These are phyloP conservation scores for Corvus cornix DNA, from an alignment of 2,113 vertebrate species.

Conservation along the genomic window DNA sequence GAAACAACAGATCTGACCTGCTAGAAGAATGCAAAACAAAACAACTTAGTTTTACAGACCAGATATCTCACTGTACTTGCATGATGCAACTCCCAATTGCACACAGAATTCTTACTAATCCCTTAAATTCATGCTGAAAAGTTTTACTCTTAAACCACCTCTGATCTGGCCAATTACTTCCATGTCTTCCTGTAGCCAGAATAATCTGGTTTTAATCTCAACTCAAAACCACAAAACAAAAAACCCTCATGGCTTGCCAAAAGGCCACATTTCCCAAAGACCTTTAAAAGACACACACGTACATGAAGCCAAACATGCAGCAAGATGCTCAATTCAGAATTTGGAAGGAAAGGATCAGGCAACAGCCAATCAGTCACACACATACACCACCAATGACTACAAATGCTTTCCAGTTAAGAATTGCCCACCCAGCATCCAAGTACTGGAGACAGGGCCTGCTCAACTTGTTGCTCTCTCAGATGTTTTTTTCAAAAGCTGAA, in stretches of 20 bases:
- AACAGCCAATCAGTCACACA: neutral
- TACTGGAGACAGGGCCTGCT: neutral
- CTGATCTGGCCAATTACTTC: neutral
- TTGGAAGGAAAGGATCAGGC: neutral
- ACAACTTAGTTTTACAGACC: neutral
- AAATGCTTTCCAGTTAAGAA: neutral
- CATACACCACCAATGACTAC: neutral
- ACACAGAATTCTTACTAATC: slow-evolving; percentile 10
- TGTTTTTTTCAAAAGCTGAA: neutral
- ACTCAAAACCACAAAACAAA: neutral
- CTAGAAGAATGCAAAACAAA: neutral
- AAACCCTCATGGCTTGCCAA: neutral
- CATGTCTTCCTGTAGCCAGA: neutral
- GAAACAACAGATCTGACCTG: neutral
- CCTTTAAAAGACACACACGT: neutral
- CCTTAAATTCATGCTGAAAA: neutral
- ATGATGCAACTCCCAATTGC: neutral
- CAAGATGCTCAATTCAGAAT: neutral
- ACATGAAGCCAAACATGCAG: neutral
- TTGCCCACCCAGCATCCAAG: neutral
- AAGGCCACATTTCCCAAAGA: neutral
- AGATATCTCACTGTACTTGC: neutral
- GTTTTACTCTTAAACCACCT: neutral
- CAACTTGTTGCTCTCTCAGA: neutral
- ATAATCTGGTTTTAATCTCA: neutral